A percentile compares a stretch with the other conserved stretches of the same genome.
Evolutionary conservation across 2,888 invertebrate genomes (phyloP).

Genomic region (Drosophila heteroneura): DNA sequence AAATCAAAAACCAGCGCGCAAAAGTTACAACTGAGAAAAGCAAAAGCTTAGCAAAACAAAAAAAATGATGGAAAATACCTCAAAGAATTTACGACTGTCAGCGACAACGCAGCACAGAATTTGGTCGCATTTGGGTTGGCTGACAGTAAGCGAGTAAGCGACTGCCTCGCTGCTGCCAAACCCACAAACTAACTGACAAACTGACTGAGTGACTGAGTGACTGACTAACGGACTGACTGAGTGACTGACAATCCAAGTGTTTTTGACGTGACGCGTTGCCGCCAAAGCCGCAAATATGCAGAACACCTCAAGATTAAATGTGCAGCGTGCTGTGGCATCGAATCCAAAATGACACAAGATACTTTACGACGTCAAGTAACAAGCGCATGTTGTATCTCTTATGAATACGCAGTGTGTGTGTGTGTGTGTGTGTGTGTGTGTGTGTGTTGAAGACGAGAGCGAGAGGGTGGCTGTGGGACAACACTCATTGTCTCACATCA

Average conservation of each 20-base stretch:
- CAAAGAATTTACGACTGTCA: slow-evolving; percentile 64
- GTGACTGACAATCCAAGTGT: slow-evolving; percentile 60
- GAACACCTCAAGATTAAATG: slow-evolving; percentile 76
- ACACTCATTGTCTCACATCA: slow-evolving; percentile 61
- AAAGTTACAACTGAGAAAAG: slow-evolving; percentile 35
- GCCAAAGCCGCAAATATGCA: slow-evolving; percentile 71
- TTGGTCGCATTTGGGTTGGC: slow-evolving; percentile 35
- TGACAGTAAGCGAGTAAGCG: slow-evolving; percentile 1
- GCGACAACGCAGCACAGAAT: slow-evolving; percentile 44
- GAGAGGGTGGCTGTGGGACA: slow-evolving; percentile 9
- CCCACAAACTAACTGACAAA: slow-evolving; percentile 8
- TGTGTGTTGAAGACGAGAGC: slow-evolving; percentile 4
- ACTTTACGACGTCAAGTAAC: slow-evolving; percentile 65
- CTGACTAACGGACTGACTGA: slow-evolving; percentile 24
- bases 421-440: neutral
- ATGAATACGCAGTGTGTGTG: slow-evolving; percentile 45
- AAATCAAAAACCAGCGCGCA: slow-evolving; percentile 56
- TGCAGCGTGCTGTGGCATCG: slow-evolving; percentile 63
- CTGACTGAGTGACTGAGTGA: slow-evolving; percentile 18
- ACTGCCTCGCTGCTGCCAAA: slow-evolving; percentile 32
- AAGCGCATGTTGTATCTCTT: slow-evolving; percentile 41
- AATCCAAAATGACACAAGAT: slow-evolving; percentile 71
- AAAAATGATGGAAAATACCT: slow-evolving; percentile 30
- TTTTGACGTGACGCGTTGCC: slow-evolving; percentile 67
- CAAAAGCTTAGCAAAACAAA: slow-evolving; percentile 1